phyloP scores from a whole-genome alignment of 2,797 vertebrate species.

The Pseudocheirus occidentalis region DNA sequence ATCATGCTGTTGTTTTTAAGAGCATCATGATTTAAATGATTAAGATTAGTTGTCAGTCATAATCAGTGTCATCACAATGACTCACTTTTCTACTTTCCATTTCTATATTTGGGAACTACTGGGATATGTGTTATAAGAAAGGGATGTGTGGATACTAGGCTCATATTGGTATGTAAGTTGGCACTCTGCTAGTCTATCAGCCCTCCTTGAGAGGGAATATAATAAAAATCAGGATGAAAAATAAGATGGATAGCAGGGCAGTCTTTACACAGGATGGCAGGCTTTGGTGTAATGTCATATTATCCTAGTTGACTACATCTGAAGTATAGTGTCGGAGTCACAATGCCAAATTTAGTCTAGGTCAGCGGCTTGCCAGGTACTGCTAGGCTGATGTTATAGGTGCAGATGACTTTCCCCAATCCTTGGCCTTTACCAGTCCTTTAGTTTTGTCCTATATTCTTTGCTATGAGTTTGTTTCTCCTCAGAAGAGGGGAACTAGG shows the following conservation, averaged over 20 bases:
- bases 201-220: background rate
- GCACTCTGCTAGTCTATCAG: background rate
- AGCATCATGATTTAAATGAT: background rate
- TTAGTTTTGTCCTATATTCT: background rate
- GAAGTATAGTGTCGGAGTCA: background rate
- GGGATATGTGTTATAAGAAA: background rate
- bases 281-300: background rate
- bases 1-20: background rate
- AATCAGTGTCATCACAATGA: conserved; percentile 6
- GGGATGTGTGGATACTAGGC: background rate
- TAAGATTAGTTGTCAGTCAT: background rate
- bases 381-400: background rate
- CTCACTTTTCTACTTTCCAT: conserved; percentile 7
- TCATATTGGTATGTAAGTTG: background rate
- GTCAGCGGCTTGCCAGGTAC: background rate
- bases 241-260: background rate
- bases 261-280: background rate
- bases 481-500: background rate
- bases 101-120: background rate
- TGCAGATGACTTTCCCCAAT: background rate
- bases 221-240: background rate
- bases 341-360: background rate
- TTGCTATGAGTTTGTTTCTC: background rate
- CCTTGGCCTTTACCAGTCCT: background rate
- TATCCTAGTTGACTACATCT: background rate